Evolutionary conservation across 1,140 invertebrate genomes (phyloP), one percentile per base, ranked within the genome.

Genomic region (Monochamus saltuarius): DNA sequence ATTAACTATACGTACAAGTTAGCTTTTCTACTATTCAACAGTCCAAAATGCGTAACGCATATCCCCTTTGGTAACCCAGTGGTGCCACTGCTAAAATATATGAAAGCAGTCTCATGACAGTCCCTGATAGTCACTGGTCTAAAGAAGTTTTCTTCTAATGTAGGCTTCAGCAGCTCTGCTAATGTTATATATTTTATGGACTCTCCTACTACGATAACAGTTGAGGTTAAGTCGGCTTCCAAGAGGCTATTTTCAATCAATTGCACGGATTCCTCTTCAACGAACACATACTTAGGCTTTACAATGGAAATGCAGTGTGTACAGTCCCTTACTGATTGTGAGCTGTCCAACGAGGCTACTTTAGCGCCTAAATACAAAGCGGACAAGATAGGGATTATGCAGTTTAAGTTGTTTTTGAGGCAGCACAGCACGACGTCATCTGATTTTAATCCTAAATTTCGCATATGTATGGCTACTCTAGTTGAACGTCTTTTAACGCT

Each of bases 41-140:
- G 34, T 9, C 54, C 56, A 35, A 45, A 65, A 55, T 65, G 62
- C 8, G 58, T 57, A 1, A 63, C 17, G 29, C 62, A 61, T n/a
- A 67, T 59, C 7, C 60, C 89, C 78, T 93, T 93, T 0, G 91
- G 88, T 17, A 84, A 73, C 38, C 91, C 89, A 34, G 89, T 91
- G 2, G 90, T 91, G 11, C 90, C 90, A 64, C 88, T 90, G 1
- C 88, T 84, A 58, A 75, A 82, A 0, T 81, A 69, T 65, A 84
- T 77, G 17, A 79, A 54, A 13, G 73, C 72, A 1, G 74, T 76
- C 38, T 71, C 68, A 14, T 62, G 7, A 3, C 56, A 29, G 29
- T 64, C 39, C 9, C 54, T 45, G 4, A 51, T 16, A 51, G 40
- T 45, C 7, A 56, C 10, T 0, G 65, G 65, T 16, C 47, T 59